Evolutionary conservation across 2,888 invertebrate species (phyloP), one percentile per base, ranked within the genome.

Genomic region (Hecatera dysodea): DNA sequence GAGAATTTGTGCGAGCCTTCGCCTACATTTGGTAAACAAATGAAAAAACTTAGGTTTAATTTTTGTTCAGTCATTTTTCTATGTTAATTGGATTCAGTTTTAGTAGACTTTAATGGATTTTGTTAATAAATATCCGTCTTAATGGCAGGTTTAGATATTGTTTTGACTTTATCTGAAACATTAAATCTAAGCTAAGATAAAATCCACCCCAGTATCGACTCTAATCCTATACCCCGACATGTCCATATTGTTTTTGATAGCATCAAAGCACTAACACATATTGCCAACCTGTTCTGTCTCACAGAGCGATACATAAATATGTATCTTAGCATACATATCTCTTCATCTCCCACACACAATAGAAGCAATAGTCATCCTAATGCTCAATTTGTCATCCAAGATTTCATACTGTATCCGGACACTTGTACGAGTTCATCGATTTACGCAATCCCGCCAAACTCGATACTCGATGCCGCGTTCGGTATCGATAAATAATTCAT

Each of bases 391-490:
- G 70, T 76, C 73, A 78, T 55, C 56, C n/a, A 55, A 63, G 72
- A 61, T 73, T 75, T 55, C 63, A 66, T 84, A 90, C 89, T 87
- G 90, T 84, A 89, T 69, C 86, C 88, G 83, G 86, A 88, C 90
- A 89, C 88, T 89, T 90, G 91, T 90, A 88, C 90, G 88, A 88
- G 85, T 88, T 88, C 90, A 93, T 93, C 91, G 90, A 89, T 91
- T 93, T 91, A 90, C 92, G 91, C 93, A 92, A 94, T 93, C 91
- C 90, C 90, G 88, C 91, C 92, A 91, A 93, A 93, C 92, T 86
- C 90, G 91, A 92, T 92, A 92, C 92, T 86, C 89, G 90, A 92
- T 92, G 92, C 93, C 90, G 87, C 90, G 93, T 92, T 91, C 88
- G 82, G 89, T 88, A 87, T 87, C 86, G 81, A 92, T 94, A 90